phyloP scores from a whole-genome alignment of 23 tunicate species.

The Diplosoma virens region DNA sequence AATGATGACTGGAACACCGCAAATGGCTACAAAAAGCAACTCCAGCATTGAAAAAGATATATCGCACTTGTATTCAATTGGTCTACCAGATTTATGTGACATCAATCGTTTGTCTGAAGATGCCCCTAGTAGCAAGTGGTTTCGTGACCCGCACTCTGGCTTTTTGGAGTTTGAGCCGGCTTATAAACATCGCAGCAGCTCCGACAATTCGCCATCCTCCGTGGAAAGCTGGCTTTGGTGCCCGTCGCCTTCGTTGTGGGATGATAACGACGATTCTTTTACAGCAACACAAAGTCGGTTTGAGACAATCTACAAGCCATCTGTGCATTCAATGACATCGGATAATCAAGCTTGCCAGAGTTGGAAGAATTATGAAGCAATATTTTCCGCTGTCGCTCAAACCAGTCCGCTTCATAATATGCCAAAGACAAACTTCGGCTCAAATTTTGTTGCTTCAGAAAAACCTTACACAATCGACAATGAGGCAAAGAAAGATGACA shows the following conservation, averaged over 20 bases:
- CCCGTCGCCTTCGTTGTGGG: slow-evolving; percentile 88
- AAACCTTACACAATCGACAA: neutral
- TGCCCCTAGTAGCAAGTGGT: slow-evolving; percentile 62
- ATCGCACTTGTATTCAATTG: slow-evolving; percentile 15
- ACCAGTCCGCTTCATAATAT: neutral
- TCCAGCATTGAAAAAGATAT: slow-evolving; percentile 16
- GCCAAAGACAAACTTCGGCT: neutral
- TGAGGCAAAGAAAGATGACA: neutral
- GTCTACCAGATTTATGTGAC: slow-evolving; percentile 13
- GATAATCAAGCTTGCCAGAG: slow-evolving; percentile 35
- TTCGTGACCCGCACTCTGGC: slow-evolving; percentile 83
- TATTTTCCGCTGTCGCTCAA: slow-evolving; percentile 52
- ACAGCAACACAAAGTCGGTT: slow-evolving; percentile 53
- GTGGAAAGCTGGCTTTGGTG: slow-evolving; percentile 88
- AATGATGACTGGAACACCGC: neutral
- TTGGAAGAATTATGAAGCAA: slow-evolving; percentile 74
- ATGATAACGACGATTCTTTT: slow-evolving; percentile 29
- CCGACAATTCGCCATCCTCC: slow-evolving; percentile 29
- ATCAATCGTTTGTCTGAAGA: neutral
- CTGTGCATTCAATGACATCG: neutral
- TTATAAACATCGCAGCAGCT: slow-evolving; percentile 23
- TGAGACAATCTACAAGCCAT: slow-evolving; percentile 69
- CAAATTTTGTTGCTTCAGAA: no score
- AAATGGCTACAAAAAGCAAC: neutral
- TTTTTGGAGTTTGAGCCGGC: slow-evolving; percentile 76